phyloP scores from a whole-genome alignment of 1,140 invertebrate genomes.

The Gonioctena quinquepunctata region DNA sequence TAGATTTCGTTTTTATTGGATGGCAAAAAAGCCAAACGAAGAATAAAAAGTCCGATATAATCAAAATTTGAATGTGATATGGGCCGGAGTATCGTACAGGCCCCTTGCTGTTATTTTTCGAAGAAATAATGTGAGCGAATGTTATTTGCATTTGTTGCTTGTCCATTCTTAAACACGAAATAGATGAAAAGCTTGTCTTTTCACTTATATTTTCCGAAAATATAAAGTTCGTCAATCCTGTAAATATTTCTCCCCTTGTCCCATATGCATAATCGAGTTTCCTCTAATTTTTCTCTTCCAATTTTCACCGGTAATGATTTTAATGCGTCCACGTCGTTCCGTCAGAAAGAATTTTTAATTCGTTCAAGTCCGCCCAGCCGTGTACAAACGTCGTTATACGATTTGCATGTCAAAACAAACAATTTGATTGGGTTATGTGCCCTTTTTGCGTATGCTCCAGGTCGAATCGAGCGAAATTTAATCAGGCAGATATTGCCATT shows the following conservation, averaged over 20 bases:
- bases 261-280: not conserved
- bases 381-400: conserved; percentile 20
- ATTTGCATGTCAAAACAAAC: conserved; percentile 29
- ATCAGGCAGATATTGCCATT: conserved; percentile 19
- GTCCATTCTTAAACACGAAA: no score
- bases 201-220: no score
- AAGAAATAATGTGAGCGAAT: no score
- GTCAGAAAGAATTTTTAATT: conserved; percentile 34
- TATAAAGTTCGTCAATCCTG: not conserved
- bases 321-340: conserved; percentile 15
- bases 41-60: no score
- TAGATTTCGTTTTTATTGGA: no score
- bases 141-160: no score
- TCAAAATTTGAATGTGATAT: no score
- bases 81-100: no score
- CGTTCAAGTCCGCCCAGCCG: conserved; percentile 21
- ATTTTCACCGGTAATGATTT: conserved; percentile 13
- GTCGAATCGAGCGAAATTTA: conserved; percentile 15
- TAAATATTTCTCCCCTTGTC: not conserved
- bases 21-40: no score
- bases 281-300: not conserved
- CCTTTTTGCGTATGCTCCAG: conserved; percentile 19
- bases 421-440: conserved; percentile 25
- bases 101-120: no score
- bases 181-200: no score